Evolutionary conservation across 2,113 vertebrate genomes (phyloP).

Genomic region (Notothenia rossii): DNA sequence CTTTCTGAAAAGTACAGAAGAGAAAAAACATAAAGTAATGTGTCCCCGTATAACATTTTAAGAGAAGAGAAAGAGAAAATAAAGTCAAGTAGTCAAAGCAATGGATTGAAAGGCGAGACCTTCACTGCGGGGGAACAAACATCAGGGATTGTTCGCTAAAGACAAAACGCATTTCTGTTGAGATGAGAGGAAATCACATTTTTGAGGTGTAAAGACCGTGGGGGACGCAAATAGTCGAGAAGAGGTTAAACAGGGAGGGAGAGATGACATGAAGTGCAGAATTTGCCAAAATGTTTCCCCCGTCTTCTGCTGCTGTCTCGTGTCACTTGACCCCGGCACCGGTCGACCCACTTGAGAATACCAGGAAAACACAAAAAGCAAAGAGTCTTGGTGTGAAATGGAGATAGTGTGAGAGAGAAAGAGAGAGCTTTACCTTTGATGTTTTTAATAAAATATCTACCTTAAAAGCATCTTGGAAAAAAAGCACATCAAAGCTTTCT

Average conservation of each 20-base stretch:
- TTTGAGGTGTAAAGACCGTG: not conserved
- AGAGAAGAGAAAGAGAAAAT: not conserved
- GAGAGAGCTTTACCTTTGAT: slow-evolving; percentile 37
- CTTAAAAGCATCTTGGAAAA: slow-evolving; percentile 49
- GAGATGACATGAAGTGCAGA: not conserved
- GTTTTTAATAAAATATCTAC: slow-evolving; percentile 41
- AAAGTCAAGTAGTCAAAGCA: slow-evolving; percentile 4
- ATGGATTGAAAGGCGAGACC: not conserved
- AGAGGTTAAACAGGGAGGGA: not conserved
- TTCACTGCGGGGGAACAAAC: not conserved
- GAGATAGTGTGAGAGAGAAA: not conserved
- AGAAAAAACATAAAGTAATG: not conserved
- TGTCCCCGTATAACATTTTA: not conserved
- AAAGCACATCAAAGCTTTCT: slow-evolving; percentile 48
- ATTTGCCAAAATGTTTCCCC: not conserved
- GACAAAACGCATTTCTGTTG: slow-evolving; percentile 28
- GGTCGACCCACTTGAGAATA: not conserved
- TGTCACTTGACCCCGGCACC: not conserved
- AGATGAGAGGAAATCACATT: slow-evolving; percentile 33
- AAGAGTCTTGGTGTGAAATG: not conserved
- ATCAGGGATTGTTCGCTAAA: not conserved
- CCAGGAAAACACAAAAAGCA: slow-evolving; percentile 13
- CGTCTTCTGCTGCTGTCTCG: not conserved
- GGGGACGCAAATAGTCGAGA: not conserved
- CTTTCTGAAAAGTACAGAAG: not conserved